These are phyloP conservation scores for Iphiclides podalirius DNA, from an alignment of 2,888 invertebrate species.

Conservation along the genomic window DNA sequence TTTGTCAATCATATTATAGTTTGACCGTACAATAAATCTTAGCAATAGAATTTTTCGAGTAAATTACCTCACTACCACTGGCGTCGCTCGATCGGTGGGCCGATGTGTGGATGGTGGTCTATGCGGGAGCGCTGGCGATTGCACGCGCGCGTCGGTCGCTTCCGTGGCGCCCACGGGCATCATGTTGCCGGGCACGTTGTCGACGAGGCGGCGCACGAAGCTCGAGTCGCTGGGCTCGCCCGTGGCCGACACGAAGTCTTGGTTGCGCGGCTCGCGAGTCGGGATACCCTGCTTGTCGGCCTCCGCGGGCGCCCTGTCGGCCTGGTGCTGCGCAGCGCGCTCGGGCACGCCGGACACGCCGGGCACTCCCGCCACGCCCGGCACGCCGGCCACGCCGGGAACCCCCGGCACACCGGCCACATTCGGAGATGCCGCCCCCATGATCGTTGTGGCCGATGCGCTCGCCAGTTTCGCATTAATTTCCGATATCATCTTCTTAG, in stretches of 20 bases:
- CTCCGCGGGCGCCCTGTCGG: slow-evolving; percentile 25
- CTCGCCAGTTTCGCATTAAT: slow-evolving; percentile 63
- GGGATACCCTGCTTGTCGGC: slow-evolving; percentile 28
- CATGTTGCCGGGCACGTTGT: slow-evolving; percentile 52
- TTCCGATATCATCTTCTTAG: slow-evolving; percentile 71
- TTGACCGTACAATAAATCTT: too few species aligned
- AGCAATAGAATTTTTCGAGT: neutral
- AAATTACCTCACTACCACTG: slow-evolving; percentile 58
- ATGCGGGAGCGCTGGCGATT: slow-evolving; percentile 70
- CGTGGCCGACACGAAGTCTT: slow-evolving; percentile 32
- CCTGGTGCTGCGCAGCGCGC: slow-evolving; percentile 19
- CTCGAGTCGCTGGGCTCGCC: slow-evolving; percentile 34
- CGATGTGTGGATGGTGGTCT: slow-evolving; percentile 57
- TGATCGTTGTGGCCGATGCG: slow-evolving; percentile 37
- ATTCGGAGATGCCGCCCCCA: slow-evolving; percentile 27
- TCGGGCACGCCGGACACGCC: slow-evolving; percentile 22
- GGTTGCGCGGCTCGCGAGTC: slow-evolving; percentile 22
- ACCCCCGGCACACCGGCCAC: slow-evolving; percentile 25
- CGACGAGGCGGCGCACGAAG: slow-evolving; percentile 41
- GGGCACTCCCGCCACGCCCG: slow-evolving; percentile 26
- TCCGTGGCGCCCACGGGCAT: slow-evolving; percentile 65
- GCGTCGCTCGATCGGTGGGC: slow-evolving; percentile 58
- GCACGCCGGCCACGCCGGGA: slow-evolving; percentile 22
- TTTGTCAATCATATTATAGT: too few species aligned
- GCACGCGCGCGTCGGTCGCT: slow-evolving; percentile 65